These are phyloP conservation scores for Laticauda colubrina DNA, from an alignment of 2,113 vertebrate species.

Conservation along the genomic window DNA sequence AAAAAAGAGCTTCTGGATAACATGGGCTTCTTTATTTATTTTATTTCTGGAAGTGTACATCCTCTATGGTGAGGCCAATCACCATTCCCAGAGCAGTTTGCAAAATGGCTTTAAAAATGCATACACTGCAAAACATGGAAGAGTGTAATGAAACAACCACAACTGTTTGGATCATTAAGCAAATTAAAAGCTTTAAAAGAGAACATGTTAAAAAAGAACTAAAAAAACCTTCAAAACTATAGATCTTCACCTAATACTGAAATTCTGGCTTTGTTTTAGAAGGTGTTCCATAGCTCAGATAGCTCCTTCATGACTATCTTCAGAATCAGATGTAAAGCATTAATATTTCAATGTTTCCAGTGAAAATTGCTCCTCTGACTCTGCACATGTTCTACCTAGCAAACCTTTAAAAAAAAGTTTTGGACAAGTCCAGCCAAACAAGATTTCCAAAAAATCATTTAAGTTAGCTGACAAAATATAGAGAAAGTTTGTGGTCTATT, in stretches of 20 bases:
- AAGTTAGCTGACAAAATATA: background rate
- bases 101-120: background rate
- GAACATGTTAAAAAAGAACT: background rate
- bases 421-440: background rate
- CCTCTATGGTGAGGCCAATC: too few species aligned
- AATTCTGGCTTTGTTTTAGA: background rate
- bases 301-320: background rate
- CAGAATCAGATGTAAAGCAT: background rate
- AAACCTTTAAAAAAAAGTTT: background rate
- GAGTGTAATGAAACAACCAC: background rate
- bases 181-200: background rate
- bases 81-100: background rate
- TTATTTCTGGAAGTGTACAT: background rate
- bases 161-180: background rate
- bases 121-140: background rate
- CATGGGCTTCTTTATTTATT: background rate
- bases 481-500: background rate
- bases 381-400: background rate
- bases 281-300: background rate
- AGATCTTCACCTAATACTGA: background rate
- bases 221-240: background rate
- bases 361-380: background rate
- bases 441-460: background rate
- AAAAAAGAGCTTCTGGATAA: rapidly evolving
- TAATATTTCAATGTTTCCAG: background rate